phyloP scores from a whole-genome alignment of 2,888 invertebrate genomes.

The Cheilosia scutellata region DNA sequence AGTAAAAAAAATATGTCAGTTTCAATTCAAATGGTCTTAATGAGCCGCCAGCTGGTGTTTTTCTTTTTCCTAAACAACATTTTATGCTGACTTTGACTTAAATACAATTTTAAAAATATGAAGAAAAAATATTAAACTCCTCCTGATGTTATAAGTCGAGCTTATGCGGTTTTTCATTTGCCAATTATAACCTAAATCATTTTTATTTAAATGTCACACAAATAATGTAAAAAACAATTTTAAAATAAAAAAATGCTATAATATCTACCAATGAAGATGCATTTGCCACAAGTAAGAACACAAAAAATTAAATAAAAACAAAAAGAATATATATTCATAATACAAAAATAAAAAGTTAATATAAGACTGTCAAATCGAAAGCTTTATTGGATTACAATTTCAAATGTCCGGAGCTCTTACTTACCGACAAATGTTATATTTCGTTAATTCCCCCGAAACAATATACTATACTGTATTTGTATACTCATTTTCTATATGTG shows the following conservation, averaged over 20 bases:
- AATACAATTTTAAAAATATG: slow-evolving; percentile 7
- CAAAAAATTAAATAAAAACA: slow-evolving; percentile 9
- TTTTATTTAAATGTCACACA: slow-evolving; percentile 18
- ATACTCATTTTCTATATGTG: slow-evolving; percentile 54
- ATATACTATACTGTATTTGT: slow-evolving; percentile 39
- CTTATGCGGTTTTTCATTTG: slow-evolving; percentile 75
- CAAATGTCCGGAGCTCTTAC: slow-evolving; percentile 72
- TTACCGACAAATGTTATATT: slow-evolving; percentile 63
- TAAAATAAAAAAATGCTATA: neutral
- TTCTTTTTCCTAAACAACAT: neutral
- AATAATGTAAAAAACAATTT: slow-evolving; percentile 5
- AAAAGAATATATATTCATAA: slow-evolving; percentile 45
- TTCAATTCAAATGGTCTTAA: neutral
- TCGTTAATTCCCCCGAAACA: slow-evolving; percentile 39
- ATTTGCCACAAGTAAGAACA: slow-evolving; percentile 52
- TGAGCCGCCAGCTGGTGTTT: neutral
- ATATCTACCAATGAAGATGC: slow-evolving; percentile 38
- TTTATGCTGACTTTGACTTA: neutral
- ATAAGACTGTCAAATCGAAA: slow-evolving; percentile 75
- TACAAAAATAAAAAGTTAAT: slow-evolving; percentile 32
- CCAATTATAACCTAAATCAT: slow-evolving; percentile 40
- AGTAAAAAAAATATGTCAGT: too few species aligned
- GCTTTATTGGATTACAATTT: slow-evolving; percentile 74
- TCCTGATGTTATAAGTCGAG: slow-evolving; percentile 71
- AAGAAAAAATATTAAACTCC: neutral